Evolutionary conservation across 2,797 vertebrate species (phyloP).

Genomic region (Thunnus albacares): DNA sequence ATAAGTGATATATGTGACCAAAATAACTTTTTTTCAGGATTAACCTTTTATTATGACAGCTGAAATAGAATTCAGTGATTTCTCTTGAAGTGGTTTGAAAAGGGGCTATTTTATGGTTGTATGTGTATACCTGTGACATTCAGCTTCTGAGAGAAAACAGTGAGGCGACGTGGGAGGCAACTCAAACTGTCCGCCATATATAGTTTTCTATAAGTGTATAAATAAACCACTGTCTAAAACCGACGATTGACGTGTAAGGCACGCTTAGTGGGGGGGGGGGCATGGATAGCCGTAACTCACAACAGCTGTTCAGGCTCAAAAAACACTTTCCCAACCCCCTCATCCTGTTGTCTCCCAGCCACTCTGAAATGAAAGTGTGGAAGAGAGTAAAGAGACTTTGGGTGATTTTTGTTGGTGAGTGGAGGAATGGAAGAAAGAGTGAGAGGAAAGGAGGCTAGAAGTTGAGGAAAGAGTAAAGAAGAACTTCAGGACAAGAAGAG

Average conservation of each 20-base stretch:
- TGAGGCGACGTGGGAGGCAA: conserved; percentile 52
- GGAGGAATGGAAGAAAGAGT: not conserved
- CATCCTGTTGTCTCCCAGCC: conserved; percentile 49
- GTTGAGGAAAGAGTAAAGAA: not conserved
- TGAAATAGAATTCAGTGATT: conserved; percentile 22
- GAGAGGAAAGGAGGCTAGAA: conserved; percentile 5
- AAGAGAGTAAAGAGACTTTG: conserved; percentile 1
- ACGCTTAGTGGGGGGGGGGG: conserved; percentile 17
- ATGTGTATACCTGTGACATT: conserved; percentile 40
- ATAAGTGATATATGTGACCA: conserved; percentile 8
- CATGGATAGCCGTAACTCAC: conserved; percentile 62
- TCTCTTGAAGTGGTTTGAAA: conserved; percentile 42
- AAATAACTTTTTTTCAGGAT: conserved; percentile 20
- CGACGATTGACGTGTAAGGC: conserved; percentile 52
- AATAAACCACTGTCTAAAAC: conserved; percentile 69
- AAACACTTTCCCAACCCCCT: conserved; percentile 12
- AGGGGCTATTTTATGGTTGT: conserved; percentile 22
- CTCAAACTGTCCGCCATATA: conserved; percentile 48
- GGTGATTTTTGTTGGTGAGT: not conserved
- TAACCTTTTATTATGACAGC: conserved; percentile 19
- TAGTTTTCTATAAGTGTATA: conserved; percentile 61
- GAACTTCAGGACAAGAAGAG: not conserved
- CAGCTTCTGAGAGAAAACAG: conserved; percentile 60
- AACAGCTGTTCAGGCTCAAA: conserved; percentile 77
- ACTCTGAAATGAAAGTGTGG: conserved; percentile 42